These are phyloP conservation scores for Channallabes apus DNA, from an alignment of 2,797 vertebrate species.

Conservation along the genomic window DNA sequence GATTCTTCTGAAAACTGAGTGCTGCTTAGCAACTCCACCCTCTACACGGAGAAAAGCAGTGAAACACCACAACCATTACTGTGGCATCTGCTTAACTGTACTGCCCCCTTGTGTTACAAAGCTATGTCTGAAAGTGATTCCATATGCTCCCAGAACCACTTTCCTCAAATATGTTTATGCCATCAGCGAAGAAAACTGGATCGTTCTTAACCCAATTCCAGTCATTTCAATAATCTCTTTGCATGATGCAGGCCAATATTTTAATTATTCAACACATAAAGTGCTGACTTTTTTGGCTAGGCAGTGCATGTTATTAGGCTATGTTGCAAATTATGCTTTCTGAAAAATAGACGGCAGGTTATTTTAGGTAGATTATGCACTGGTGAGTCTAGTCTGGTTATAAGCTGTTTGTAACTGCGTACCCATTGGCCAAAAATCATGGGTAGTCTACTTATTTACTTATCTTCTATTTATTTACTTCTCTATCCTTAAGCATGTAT, in stretches of 20 bases:
- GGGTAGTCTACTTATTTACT: not conserved
- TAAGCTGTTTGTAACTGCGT: not conserved
- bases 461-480: not conserved
- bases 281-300: too few relatives aligned
- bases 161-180: too few relatives aligned
- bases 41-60: constrained; percentile 70
- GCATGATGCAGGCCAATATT: too few relatives aligned
- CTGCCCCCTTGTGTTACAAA: constrained; percentile 6
- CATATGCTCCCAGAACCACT: too few relatives aligned
- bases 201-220: too few relatives aligned
- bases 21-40: constrained; percentile 90
- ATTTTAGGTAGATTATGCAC: not conserved
- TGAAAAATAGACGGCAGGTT: not conserved
- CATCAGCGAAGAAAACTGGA: too few relatives aligned
- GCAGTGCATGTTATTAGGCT: not conserved
- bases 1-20: constrained; percentile 86
- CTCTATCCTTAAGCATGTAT: not conserved
- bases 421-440: not conserved
- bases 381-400: not conserved
- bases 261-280: too few relatives aligned
- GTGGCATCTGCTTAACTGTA: not conserved
- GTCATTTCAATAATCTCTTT: too few relatives aligned
- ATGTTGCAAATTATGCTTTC: not conserved
- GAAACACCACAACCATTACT: not conserved
- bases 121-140: too few relatives aligned